phyloP scores from a whole-genome alignment of 2,113 vertebrate species.

The Chiloscyllium plagiosum region DNA sequence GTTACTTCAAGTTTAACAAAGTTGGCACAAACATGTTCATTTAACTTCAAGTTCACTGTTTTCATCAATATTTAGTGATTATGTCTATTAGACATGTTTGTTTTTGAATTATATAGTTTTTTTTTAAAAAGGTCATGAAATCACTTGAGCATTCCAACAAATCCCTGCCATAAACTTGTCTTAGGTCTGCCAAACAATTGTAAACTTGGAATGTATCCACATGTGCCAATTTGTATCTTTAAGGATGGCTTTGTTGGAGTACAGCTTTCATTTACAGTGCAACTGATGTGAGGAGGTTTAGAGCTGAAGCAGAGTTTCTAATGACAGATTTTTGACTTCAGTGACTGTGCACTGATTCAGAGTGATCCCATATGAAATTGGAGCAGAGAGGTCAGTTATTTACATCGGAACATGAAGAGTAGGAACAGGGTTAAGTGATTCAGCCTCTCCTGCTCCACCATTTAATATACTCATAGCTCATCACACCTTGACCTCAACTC shows the following conservation, averaged over 20 bases:
- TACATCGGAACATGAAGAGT: too few species aligned
- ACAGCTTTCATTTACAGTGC: neutral
- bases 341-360: neutral
- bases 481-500: too few species aligned
- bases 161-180: neutral
- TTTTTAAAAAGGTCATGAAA: neutral
- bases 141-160: neutral
- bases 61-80: neutral
- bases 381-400: too few species aligned
- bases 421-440: too few species aligned
- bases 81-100: neutral
- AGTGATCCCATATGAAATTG: neutral
- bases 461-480: too few species aligned
- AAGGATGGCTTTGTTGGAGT: neutral
- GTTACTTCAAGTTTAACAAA: neutral
- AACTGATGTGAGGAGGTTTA: neutral
- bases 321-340: neutral
- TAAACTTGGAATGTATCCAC: neutral
- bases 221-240: neutral
- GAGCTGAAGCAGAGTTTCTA: neutral
- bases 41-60: neutral
- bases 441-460: too few species aligned
- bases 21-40: neutral
- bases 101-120: neutral
- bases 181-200: neutral